These are phyloP conservation scores for Agrochola circellaris DNA, from an alignment of 2,888 invertebrate species.

Conservation along the genomic window DNA sequence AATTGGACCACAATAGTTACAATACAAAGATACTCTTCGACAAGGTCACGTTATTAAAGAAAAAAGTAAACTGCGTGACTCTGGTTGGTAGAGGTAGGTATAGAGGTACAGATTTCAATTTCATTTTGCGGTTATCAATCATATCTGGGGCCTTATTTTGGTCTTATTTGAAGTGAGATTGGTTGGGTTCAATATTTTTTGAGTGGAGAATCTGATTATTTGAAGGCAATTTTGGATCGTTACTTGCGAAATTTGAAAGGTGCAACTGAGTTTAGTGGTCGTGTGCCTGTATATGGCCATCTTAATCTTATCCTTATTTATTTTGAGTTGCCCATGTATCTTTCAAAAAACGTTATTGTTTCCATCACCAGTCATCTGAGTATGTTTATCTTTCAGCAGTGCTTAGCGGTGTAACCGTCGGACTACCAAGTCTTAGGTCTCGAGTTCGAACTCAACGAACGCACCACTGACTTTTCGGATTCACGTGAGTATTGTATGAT, in stretches of 20 bases:
- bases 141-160: conserved; percentile 22
- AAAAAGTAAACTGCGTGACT: conserved; percentile 62
- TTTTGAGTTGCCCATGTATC: background rate
- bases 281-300: background rate
- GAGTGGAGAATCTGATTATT: conserved; percentile 15
- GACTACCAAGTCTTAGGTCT: too few relatives aligned
- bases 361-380: background rate
- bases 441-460: too few relatives aligned
- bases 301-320: background rate
- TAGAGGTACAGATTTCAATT: conserved; percentile 61
- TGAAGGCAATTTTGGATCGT: conserved; percentile 20
- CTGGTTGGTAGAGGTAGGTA: conserved; percentile 46
- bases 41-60: conserved; percentile 64
- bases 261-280: background rate
- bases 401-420: too few relatives aligned
- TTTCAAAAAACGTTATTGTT: background rate
- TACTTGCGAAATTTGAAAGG: conserved; percentile 29
- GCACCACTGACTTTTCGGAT: too few relatives aligned
- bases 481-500: too few relatives aligned
- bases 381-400: background rate
- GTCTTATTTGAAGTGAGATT: conserved; percentile 25
- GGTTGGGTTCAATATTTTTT: conserved; percentile 25
- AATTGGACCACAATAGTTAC: conserved; percentile 59
- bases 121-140: conserved; percentile 63
- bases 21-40: conserved; percentile 47